phyloP scores from a whole-genome alignment of 2,113 vertebrate genomes.

The Oxygymnocypris stewartii region DNA sequence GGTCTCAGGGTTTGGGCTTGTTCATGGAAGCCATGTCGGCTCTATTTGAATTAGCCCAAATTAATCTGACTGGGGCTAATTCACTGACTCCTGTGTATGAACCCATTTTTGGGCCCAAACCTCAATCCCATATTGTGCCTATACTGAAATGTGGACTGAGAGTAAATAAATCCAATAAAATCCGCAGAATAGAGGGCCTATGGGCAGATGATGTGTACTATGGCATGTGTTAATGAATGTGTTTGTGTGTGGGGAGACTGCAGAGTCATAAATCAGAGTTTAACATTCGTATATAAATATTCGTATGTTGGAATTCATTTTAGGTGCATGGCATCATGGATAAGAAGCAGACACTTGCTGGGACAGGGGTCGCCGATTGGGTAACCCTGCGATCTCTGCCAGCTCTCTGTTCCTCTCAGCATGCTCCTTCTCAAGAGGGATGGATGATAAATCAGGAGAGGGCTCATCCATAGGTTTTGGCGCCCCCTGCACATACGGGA shows the following conservation, averaged over 20 bases:
- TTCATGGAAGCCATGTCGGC: neutral
- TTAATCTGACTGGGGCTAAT: neutral
- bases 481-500: rapidly evolving
- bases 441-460: too few species aligned
- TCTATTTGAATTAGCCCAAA: neutral
- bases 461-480: neutral
- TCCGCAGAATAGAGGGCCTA: neutral
- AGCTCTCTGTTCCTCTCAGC: slow-evolving; percentile 2
- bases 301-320: neutral
- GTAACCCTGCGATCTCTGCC: neutral
- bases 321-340: neutral
- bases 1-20: neutral
- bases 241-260: neutral
- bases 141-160: neutral
- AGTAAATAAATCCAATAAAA: neutral
- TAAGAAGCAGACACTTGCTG: neutral
- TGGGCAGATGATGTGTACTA: neutral
- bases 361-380: slow-evolving; percentile 1
- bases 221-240: neutral
- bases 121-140: neutral
- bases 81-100: neutral
- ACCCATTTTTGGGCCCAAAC: neutral
- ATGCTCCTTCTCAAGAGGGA: neutral
- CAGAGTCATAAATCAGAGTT: neutral
- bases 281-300: too few species aligned